phyloP scores from a whole-genome alignment of 2,113 vertebrate genomes.

The Chaetodon trifascialis region DNA sequence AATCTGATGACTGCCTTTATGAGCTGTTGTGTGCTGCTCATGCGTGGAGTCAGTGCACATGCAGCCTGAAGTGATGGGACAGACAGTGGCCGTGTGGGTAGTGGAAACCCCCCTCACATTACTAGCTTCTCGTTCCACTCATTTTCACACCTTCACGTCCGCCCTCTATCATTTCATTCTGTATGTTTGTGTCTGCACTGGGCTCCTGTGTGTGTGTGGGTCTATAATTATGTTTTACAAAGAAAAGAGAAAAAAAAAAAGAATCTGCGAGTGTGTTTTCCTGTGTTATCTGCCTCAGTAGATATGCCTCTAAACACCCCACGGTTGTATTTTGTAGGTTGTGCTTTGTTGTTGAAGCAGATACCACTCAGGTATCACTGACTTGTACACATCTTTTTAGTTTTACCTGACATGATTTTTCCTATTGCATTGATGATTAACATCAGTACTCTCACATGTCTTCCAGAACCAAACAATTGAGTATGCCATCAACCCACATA shows the following conservation, averaged over 20 bases:
- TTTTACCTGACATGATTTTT: constrained; percentile 35
- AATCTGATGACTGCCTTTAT: constrained; percentile 34
- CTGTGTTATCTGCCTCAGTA: constrained; percentile 50
- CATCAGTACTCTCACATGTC: neutral
- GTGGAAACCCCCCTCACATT: constrained; percentile 79
- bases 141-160: constrained; percentile 79
- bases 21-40: constrained; percentile 17
- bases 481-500: neutral
- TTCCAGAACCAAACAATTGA: constrained; percentile 1
- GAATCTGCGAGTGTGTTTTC: constrained; percentile 45
- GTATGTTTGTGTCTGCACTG: constrained; percentile 50
- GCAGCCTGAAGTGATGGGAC: constrained; percentile 59
- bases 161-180: constrained; percentile 45
- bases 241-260: constrained; percentile 20
- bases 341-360: constrained; percentile 39
- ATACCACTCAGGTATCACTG: neutral
- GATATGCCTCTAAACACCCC: constrained; percentile 4
- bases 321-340: neutral
- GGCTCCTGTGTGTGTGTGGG: constrained; percentile 32
- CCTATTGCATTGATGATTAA: constrained; percentile 37
- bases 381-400: constrained; percentile 3
- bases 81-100: constrained; percentile 53
- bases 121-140: constrained; percentile 60
- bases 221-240: constrained; percentile 46
- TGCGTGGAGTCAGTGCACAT: constrained; percentile 21